phyloP scores from a whole-genome alignment of 2,113 vertebrate species.

The Hemiprocne comata region DNA sequence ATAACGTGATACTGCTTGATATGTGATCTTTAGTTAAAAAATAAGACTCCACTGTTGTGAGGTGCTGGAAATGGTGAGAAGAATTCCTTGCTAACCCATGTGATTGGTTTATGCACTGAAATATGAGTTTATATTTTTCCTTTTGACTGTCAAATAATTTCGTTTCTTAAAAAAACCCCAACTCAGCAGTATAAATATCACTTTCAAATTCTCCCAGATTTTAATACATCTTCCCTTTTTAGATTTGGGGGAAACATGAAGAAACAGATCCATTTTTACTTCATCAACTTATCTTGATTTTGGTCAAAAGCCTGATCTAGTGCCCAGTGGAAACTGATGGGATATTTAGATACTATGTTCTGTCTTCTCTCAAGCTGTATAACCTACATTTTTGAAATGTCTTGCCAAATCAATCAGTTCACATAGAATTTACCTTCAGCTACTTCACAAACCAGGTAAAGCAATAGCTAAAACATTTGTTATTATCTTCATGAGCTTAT shows the following conservation, averaged over 20 bases:
- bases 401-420: neutral
- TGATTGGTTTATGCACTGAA: neutral
- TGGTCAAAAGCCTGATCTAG: neutral
- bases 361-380: neutral
- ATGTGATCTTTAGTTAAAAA: conserved; percentile 18
- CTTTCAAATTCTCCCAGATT: neutral
- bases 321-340: neutral
- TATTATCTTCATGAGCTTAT: neutral
- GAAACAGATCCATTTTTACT: neutral
- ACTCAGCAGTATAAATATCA: neutral
- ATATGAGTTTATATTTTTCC: conserved; percentile 4
- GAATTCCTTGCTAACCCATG: neutral
- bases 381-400: neutral
- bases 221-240: neutral
- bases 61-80: neutral
- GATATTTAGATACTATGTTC: neutral
- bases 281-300: neutral
- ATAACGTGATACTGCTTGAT: neutral
- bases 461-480: neutral
- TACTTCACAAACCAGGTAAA: conserved; percentile 13
- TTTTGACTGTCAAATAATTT: conserved; percentile 7
- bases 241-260: neutral
- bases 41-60: neutral
- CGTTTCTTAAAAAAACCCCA: neutral
- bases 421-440: neutral